Base-by-base conservation (phyloP, 2,113 vertebrate species). In the Austrofundulus limnaeus region DNA sequence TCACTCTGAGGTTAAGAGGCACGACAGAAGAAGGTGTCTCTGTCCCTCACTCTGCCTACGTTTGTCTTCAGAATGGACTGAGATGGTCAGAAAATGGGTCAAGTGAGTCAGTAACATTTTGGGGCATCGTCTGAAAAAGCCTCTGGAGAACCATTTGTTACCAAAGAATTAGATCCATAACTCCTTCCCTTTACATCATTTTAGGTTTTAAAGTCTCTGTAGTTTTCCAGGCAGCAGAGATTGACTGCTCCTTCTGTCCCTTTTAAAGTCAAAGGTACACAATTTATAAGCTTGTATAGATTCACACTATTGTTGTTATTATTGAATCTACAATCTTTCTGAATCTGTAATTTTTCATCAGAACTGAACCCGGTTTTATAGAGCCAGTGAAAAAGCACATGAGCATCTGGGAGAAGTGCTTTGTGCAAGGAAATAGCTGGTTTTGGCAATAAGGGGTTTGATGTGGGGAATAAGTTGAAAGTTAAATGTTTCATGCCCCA, bases 201-300 rank as follows among this genome's bases (percentile, higher is more conserved):
- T 86, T 78, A 88, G 75, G 75, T 87, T 90, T 87, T 70, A 86
- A 88, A 87, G 82, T 72, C 39, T 10, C 65, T 61, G 60, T 52
- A 37, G 43, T 66, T 60, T 83, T 83, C 60, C 69, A 41, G 56
- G 76, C 81, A 70, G 61, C 59, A 45, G 72, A 84, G 85, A 67
- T 21, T 53, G 48, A 76, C 56, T 82, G 76, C 60, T 88, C 80
- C 89, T 86, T 78, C 84, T 50, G 53, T 62, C 74, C 50, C 70
- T 77, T n/a, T 72, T 59, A 68, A 84, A 78, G 88, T 83, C 81
- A 87, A 85, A 78, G 72, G 75, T 63, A 63, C 38, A 61, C 58
- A 63, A 41, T 86, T 88, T 88, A 78, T 85, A 88, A 89, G 82
- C 76, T 58, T 65, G 38, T 41, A 59, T 24, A 61, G 39, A 75